These are phyloP conservation scores for Lemur catta DNA, from an alignment of 2,797 vertebrate species.

Conservation along the genomic window DNA sequence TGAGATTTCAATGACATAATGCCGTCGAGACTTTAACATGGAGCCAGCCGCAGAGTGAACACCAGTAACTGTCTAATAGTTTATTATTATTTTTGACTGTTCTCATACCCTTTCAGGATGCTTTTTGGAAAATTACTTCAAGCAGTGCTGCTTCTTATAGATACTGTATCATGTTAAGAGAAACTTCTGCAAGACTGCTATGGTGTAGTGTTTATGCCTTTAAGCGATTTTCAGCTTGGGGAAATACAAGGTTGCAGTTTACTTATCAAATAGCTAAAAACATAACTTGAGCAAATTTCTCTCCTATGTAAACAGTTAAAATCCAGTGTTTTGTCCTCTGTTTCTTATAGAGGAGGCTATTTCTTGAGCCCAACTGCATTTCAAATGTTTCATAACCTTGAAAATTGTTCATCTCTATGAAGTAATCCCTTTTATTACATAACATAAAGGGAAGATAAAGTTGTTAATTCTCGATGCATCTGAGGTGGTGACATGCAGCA, in stretches of 20 bases:
- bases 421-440: slow-evolving; percentile 57
- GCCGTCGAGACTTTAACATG: not conserved
- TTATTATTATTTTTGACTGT: not conserved
- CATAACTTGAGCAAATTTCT: slow-evolving; percentile 12
- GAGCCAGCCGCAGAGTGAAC: not conserved
- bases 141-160: not conserved
- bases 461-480: slow-evolving; percentile 60
- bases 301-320: not conserved
- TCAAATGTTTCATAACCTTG: slow-evolving; percentile 50
- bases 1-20: fast-evolving
- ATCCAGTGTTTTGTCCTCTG: not conserved
- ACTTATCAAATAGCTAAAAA: slow-evolving; percentile 20
- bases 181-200: not conserved
- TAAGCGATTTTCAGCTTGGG: slow-evolving; percentile 22
- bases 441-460: slow-evolving; percentile 69
- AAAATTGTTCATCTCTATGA: slow-evolving; percentile 28
- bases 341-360: not conserved
- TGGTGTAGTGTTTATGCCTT: not conserved
- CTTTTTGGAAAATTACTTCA: not conserved
- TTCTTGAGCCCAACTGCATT: not conserved
- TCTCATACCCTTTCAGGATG: not conserved
- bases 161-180: not conserved
- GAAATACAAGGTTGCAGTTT: not conserved
- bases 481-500: slow-evolving; percentile 61
- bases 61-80: not conserved